Percentiles rank a stretch among this genome's conserved stretches.
phyloP scores from a whole-genome alignment of 2,888 invertebrate genomes.

The Ferrisia virgata region DNA sequence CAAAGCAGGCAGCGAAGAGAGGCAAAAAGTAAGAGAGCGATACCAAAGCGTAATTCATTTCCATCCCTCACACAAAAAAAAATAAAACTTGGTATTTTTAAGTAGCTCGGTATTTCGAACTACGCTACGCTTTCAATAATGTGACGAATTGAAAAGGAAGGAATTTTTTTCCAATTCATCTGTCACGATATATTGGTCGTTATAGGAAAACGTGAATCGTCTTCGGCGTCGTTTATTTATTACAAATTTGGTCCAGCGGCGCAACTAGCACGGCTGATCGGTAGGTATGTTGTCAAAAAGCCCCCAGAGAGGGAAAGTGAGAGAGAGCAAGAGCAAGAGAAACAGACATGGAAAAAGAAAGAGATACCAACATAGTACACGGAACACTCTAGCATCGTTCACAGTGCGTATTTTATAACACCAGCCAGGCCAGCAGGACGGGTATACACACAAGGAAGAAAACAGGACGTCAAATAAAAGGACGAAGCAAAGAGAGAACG shows the following conservation, averaged over 20 bases:
- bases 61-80: too few relatives aligned
- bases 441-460: too few relatives aligned
- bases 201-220: not conserved
- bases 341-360: not conserved
- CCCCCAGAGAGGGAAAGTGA: not conserved
- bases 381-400: too few relatives aligned
- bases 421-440: too few relatives aligned
- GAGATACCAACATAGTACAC: not conserved
- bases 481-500: not conserved
- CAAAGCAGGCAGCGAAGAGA: too few relatives aligned
- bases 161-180: not conserved
- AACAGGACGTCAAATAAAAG: not conserved
- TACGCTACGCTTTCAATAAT: not conserved
- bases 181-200: conserved; percentile 9
- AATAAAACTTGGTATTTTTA: not conserved
- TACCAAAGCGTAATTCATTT: too few relatives aligned
- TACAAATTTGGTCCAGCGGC: not conserved
- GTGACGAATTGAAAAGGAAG: not conserved
- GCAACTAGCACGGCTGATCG: too few relatives aligned
- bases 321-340: not conserved
- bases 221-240: not conserved
- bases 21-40: too few relatives aligned
- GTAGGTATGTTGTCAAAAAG: not conserved
- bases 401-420: too few relatives aligned
- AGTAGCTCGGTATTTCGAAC: not conserved